Evolutionary conservation across 2,113 vertebrate species (phyloP), one percentile per base, ranked within the genome.

Genomic region (Paedocypris sp.): DNA sequence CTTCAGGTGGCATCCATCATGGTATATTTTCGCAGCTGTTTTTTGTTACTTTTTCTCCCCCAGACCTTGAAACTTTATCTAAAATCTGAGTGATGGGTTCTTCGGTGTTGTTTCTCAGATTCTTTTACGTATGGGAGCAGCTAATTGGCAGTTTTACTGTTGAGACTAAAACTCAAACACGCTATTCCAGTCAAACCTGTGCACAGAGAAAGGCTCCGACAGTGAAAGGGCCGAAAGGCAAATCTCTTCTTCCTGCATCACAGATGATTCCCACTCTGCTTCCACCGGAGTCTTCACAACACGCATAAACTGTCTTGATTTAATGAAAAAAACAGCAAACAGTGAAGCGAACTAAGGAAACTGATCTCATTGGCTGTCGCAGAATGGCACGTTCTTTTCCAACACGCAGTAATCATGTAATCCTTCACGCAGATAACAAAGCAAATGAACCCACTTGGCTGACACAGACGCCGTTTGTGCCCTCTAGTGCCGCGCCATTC

Each of bases 401-500:
- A 35, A 66, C 48, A 47, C 11, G 19, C 39, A 48, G 45, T 35
- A 63, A 56, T 50, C n/a, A 22, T 51, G 12, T 72, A 70, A 74
- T 70, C 64, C 54, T 33, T 73, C 60, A 61, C 63, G 64, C 53
- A 53, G 23, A 9, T 58, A 70, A 68, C 56, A 59, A 56, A 62
- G 29, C 46, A 61, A 46, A 66, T 50, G 70, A 72, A 67, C 36
- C 35, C 16, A 32, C 46, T 60, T 61, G 45, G 63, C 45, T 52
- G 52, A 56, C 71, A 69, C 47, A 26, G 51, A 58, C n/a, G 18
- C 52, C 12, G 49, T 56, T 12, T 60, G n/a, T 52, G 32, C 38
- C 66, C 64, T 57, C 22, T 13, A 50, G 60, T 36, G 43, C 47
- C 48, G 26, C 31, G 49, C 47, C 19, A 28, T 35, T 39, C 13